A percentile compares a stretch with the other conserved stretches of the same genome.
These are phyloP conservation scores for Pristionchus japonicus DNA, from an alignment of 2,888 invertebrate genomes.

Conservation along the genomic window DNA sequence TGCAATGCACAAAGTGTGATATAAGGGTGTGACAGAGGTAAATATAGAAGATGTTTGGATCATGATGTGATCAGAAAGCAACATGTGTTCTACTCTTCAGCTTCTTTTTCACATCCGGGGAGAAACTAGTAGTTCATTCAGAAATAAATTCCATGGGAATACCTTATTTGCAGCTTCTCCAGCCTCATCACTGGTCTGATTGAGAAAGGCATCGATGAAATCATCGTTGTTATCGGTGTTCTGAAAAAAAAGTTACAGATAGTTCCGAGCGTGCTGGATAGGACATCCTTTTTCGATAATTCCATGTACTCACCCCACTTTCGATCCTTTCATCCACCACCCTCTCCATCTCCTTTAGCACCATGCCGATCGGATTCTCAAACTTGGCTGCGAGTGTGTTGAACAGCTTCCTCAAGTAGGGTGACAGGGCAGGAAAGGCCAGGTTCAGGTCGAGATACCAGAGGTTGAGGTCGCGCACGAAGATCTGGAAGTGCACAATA, in stretches of 20 bases:
- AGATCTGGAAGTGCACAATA: conserved; percentile 45
- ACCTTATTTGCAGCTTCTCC: neutral
- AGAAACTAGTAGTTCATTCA: too few species aligned
- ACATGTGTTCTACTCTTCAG: too few species aligned
- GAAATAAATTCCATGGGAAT: too few species aligned
- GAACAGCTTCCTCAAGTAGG: conserved; percentile 42
- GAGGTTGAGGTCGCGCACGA: conserved; percentile 45
- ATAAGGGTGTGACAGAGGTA: neutral
- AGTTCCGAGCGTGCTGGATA: neutral
- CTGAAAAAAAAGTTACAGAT: neutral
- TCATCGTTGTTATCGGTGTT: conserved; percentile 37
- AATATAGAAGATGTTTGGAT: neutral
- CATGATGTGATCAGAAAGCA: neutral
- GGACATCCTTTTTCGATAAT: too few species aligned
- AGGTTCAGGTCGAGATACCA: conserved; percentile 45
- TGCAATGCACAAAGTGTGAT: too few species aligned
- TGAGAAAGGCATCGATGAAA: conserved; percentile 38
- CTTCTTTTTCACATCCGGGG: too few species aligned
- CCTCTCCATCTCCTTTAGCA: conserved; percentile 44
- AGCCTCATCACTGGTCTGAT: neutral
- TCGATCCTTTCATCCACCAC: conserved; percentile 54
- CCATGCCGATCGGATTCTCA: conserved; percentile 46
- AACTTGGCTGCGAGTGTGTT: conserved; percentile 42
- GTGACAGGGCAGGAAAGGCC: neutral
- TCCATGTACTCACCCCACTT: conserved; percentile 23